These are phyloP conservation scores for Oncorhynchus keta DNA, from an alignment of 2,113 vertebrate species.

Conservation along the genomic window DNA sequence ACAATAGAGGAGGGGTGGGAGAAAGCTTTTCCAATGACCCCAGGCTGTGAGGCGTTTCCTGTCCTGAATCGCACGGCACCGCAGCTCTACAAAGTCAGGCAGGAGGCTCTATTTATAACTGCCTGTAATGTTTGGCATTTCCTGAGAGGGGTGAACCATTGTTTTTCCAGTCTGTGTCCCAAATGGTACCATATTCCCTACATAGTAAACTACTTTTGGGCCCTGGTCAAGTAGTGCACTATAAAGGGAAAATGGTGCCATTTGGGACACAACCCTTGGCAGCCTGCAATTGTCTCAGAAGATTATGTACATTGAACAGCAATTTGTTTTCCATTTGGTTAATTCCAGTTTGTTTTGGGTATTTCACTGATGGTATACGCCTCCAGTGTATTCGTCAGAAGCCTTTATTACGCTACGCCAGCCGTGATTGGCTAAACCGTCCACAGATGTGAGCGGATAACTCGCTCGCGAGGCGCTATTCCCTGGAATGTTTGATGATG, in stretches of 20 bases:
- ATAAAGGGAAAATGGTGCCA: too few species aligned
- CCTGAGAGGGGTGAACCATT: neutral
- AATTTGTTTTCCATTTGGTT: neutral
- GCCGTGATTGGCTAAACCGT: too few species aligned
- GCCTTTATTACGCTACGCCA: too few species aligned
- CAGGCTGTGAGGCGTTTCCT: neutral
- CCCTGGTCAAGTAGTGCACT: too few species aligned
- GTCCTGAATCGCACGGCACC: neutral
- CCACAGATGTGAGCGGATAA: too few species aligned
- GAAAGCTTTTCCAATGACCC: constrained; percentile 30
- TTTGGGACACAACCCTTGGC: neutral
- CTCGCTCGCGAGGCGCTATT: too few species aligned
- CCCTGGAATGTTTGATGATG: too few species aligned
- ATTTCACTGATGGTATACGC: too few species aligned
- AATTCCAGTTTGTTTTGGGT: neutral
- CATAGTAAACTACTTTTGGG: too few species aligned
- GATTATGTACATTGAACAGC: neutral
- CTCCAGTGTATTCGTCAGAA: too few species aligned
- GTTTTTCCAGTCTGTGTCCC: neutral
- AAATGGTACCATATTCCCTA: too few species aligned
- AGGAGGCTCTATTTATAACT: neutral
- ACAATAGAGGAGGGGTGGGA: neutral
- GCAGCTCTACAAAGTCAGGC: neutral
- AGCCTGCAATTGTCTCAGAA: neutral
- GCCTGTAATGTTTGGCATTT: neutral